Percentiles rank a stretch among this genome's conserved stretches.
Conservation (phyloP, 2,888 invertebrate genomes). For the Pyrrhia umbra region DNA sequence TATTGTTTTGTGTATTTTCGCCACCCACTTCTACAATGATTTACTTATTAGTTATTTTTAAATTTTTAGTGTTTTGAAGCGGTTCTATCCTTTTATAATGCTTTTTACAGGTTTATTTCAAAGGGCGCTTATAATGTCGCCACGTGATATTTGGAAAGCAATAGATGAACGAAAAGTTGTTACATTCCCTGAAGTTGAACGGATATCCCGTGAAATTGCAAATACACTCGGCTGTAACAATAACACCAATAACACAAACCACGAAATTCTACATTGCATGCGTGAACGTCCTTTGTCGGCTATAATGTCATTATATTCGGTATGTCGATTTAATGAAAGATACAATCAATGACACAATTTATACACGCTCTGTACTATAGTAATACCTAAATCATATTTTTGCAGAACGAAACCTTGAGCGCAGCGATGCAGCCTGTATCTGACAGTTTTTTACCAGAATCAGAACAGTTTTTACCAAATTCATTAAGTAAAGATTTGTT, state of each 20-base stretch:
- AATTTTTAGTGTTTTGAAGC: background rate
- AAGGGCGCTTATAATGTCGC: slow-evolving; percentile 93
- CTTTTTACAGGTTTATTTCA: slow-evolving; percentile 92
- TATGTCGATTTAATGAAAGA: slow-evolving; percentile 57
- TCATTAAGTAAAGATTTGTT: slow-evolving; percentile 89
- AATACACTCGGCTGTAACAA: slow-evolving; percentile 88
- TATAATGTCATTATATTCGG: slow-evolving; percentile 87
- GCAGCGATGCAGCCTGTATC: slow-evolving; percentile 91
- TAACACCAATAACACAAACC: slow-evolving; percentile 83
- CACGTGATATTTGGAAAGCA: slow-evolving; percentile 83
- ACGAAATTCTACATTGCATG: slow-evolving; percentile 91
- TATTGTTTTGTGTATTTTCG: too few relatives aligned
- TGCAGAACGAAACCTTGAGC: slow-evolving; percentile 90
- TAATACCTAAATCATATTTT: slow-evolving; percentile 9
- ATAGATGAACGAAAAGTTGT: slow-evolving; percentile 69
- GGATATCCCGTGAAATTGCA: slow-evolving; percentile 90
- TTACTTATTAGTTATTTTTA: background rate
- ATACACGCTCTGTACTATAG: background rate
- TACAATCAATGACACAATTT: slow-evolving; percentile 4
- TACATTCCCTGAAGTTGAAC: slow-evolving; percentile 77
- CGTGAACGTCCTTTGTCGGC: slow-evolving; percentile 90
- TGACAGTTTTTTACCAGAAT: slow-evolving; percentile 91
- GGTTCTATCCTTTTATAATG: slow-evolving; percentile 21
- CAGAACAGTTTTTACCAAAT: slow-evolving; percentile 91
- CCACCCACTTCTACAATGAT: too few relatives aligned